Evolutionary conservation across 2,888 invertebrate genomes (phyloP).

Genomic region (Balanococcus diminutus): DNA sequence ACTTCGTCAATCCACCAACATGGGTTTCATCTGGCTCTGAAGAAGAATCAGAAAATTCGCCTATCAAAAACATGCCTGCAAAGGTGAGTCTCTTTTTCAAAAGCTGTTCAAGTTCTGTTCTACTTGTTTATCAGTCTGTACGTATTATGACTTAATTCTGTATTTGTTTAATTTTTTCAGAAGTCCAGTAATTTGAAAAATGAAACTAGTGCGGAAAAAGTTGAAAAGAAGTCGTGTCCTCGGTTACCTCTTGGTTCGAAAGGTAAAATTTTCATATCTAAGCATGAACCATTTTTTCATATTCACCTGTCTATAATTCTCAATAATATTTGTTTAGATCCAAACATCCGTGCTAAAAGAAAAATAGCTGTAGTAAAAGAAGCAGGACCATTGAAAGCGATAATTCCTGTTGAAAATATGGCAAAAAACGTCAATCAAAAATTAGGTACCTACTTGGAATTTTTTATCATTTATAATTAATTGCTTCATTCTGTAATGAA

Average conservation of each 20-base stretch:
- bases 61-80: background rate
- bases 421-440: background rate
- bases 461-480: background rate
- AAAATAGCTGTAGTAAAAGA: background rate
- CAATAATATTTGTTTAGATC: background rate
- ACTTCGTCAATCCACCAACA: background rate
- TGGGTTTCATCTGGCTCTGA: conserved; percentile 23
- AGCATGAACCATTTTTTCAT: no score
- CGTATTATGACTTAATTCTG: no score
- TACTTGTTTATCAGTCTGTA: no score
- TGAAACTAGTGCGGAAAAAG: background rate
- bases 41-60: background rate
- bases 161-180: background rate
- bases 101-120: background rate
- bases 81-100: background rate
- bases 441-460: background rate
- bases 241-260: background rate
- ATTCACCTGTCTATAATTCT: background rate
- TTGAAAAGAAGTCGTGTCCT: background rate
- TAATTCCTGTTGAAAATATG: conserved; percentile 15
- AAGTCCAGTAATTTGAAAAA: background rate
- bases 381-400: background rate
- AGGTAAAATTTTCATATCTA: background rate
- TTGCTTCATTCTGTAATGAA: background rate
- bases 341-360: background rate